A percentile compares a stretch with the other conserved stretches of the same genome.
Evolutionary conservation across 2,797 vertebrate species (phyloP).

Genomic region (Garrulus glandarius): DNA sequence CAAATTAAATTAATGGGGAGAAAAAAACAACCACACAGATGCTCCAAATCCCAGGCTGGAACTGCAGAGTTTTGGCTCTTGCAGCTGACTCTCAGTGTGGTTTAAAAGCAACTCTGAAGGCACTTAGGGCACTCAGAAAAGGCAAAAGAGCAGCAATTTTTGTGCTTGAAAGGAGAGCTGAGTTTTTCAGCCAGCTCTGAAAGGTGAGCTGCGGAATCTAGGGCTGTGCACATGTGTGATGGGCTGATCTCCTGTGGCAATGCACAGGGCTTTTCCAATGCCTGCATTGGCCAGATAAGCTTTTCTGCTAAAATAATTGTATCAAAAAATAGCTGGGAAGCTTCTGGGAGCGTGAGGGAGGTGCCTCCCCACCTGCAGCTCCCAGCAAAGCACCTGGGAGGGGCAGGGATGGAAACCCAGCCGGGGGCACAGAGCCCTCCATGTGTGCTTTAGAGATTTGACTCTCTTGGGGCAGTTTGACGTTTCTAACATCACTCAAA

Average conservation of each 20-base stretch:
- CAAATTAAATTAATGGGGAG: constrained; percentile 57
- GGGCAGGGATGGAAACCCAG: not conserved
- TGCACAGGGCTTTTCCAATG: not conserved
- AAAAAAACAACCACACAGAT: constrained; percentile 36
- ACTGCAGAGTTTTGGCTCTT: not conserved
- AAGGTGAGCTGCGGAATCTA: not conserved
- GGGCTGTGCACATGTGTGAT: not conserved
- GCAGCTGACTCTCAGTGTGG: not conserved
- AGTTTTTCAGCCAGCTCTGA: not conserved
- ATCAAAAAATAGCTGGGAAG: not conserved
- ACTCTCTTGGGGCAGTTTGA: not conserved
- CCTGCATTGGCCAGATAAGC: not conserved
- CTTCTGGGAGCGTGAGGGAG: not conserved
- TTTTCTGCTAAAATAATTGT: not conserved
- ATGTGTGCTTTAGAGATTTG: rapidly evolving
- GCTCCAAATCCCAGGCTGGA: constrained; percentile 45
- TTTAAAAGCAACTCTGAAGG: constrained; percentile 2
- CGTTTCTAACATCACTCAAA: not conserved
- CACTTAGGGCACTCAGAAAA: not conserved
- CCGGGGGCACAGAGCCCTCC: not conserved
- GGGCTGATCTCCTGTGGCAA: not conserved
- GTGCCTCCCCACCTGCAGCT: not conserved
- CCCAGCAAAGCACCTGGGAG: not conserved
- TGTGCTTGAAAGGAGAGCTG: not conserved
- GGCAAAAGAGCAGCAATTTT: not conserved